phyloP scores from a whole-genome alignment of 2,888 invertebrate species.

The Phorcus lineatus region DNA sequence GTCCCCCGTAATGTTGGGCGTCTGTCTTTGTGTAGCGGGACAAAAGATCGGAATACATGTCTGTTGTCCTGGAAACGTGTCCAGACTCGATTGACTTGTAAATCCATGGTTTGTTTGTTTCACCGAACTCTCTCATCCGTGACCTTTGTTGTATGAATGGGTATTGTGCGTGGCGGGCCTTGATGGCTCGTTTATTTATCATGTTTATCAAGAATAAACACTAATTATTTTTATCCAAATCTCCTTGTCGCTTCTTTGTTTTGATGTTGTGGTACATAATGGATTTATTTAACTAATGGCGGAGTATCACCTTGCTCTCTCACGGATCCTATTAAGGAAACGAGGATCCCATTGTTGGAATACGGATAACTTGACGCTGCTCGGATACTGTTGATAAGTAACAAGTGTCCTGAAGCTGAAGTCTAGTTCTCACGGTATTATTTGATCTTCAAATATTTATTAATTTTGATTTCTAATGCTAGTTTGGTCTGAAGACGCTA shows the following conservation, averaged over 20 bases:
- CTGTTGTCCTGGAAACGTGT: conserved; percentile 10
- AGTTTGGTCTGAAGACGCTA: too few relatives aligned
- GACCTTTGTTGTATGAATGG: conserved; percentile 8
- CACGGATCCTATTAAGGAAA: background rate
- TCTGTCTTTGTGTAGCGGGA: conserved; percentile 1
- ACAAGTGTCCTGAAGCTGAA: too few relatives aligned
- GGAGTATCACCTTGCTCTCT: background rate
- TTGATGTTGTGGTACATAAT: background rate
- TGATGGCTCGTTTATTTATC: conserved; percentile 11
- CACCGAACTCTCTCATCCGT: background rate
- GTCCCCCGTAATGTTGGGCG: background rate
- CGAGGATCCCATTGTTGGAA: too few relatives aligned
- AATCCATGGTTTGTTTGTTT: background rate
- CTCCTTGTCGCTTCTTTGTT: background rate
- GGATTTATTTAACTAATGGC: background rate
- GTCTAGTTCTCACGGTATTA: too few relatives aligned
- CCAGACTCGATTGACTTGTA: background rate
- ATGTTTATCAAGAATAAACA: conserved; percentile 25
- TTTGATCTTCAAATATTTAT: too few relatives aligned
- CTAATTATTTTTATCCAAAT: background rate
- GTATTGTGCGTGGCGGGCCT: background rate
- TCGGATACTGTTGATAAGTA: too few relatives aligned
- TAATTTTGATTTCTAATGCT: too few relatives aligned
- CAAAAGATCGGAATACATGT: conserved; percentile 6
- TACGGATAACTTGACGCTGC: too few relatives aligned